Evolutionary conservation across 2,888 invertebrate genomes (phyloP).

Genomic region (Linnaemya tessellans): DNA sequence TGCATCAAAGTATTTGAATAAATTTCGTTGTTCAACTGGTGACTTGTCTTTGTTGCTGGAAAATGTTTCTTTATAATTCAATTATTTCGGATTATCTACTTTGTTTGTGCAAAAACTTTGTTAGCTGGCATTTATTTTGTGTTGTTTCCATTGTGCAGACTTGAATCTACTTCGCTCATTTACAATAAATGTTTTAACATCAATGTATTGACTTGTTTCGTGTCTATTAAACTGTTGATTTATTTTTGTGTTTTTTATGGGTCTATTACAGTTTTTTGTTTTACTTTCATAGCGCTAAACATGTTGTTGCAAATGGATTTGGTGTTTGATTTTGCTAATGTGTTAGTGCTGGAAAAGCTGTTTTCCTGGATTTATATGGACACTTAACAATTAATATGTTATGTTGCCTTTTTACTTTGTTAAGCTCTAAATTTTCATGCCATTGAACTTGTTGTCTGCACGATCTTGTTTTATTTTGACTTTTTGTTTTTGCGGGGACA

Average conservation of each 20-base stretch:
- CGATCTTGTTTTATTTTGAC: slow-evolving; percentile 50
- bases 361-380: slow-evolving; percentile 73
- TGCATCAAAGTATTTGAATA: too few species aligned
- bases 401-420: slow-evolving; percentile 74
- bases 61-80: not conserved
- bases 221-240: not conserved
- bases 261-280: not conserved
- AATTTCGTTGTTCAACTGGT: too few species aligned
- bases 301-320: not conserved
- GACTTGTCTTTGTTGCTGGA: not conserved
- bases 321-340: slow-evolving; percentile 24
- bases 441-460: slow-evolving; percentile 78
- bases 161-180: not conserved
- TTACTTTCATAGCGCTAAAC: slow-evolving; percentile 22
- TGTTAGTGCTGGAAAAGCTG: slow-evolving; percentile 72
- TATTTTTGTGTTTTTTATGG: slow-evolving; percentile 11
- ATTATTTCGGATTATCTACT: not conserved
- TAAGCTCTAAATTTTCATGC: slow-evolving; percentile 74
- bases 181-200: slow-evolving; percentile 1
- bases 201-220: not conserved
- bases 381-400: slow-evolving; percentile 74
- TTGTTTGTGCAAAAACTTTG: not conserved
- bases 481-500: slow-evolving; percentile 41
- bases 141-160: not conserved
- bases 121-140: not conserved